Base-by-base conservation (phyloP, 2,888 invertebrate species). In the Epinotia demarniana region DNA sequence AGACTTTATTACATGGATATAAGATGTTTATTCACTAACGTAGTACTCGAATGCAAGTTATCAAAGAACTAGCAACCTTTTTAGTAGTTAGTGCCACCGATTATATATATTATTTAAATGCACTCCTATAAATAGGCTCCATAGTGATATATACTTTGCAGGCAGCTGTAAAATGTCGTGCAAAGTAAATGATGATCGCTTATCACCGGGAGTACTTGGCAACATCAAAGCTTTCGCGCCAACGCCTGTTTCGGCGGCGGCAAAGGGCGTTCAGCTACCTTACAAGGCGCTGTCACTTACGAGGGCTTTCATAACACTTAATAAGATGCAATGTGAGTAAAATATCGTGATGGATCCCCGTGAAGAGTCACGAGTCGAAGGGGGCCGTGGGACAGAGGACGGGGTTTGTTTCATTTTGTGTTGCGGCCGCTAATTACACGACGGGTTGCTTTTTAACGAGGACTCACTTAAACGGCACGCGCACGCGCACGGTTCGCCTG, bases 331-430 rank as follows among this genome's bases (percentile, higher is more conserved):
- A 88, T 87, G 84, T 83, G 87, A 89, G 88, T 89, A 85, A 90
- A 88, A 86, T 88, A 90, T 91, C 92, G 93, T 92, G 93, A 92
- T 91, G 91, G 88, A 89, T 90, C 86, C 88, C 88, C 86, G 88
- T 87, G 89, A 87, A 89, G 77, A 87, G 92, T 93, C 93, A 93
- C 93, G 92, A 89, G 88, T 85, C 83, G 87, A 85, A 71, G 82
- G 83, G 81, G 90, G 90, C 89, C 91, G 89, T 88, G 89, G 87
- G 88, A 90, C 86, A 87, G 79, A 74, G 69, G 66, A 81, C 84
- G 66, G 71, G 87, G 84, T 85, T 84, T 88, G 86, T 88, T 89
- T 89, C 88, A 87, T 90, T 90, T 90, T 85, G 86, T 81, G 79
- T 84, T 84, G 82, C 84, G 85, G 86, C 84, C 85, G 88, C 89